phyloP scores from a whole-genome alignment of 2,797 vertebrate species.

The Chelon labrosus region DNA sequence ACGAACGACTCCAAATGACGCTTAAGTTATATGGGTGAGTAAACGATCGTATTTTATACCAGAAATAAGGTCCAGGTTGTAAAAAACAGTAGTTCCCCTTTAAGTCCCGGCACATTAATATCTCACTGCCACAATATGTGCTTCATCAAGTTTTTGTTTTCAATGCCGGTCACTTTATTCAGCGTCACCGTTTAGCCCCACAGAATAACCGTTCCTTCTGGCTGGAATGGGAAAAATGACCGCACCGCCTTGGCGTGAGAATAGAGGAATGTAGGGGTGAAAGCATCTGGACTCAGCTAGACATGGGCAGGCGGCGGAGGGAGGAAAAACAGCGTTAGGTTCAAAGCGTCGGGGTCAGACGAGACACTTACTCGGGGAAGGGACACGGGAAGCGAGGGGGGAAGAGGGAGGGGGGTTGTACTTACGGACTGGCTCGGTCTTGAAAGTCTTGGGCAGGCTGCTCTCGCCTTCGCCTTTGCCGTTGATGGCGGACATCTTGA shows the following conservation, averaged over 20 bases:
- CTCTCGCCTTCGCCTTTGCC: slow-evolving; percentile 96
- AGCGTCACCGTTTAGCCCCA: too few species aligned
- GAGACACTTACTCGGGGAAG: slow-evolving; percentile 5
- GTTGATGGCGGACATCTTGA: slow-evolving; percentile 94
- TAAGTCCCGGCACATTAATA: too few species aligned
- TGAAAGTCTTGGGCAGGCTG: slow-evolving; percentile 86
- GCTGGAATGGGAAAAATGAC: slow-evolving; percentile 35
- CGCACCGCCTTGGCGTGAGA: slow-evolving; percentile 32
- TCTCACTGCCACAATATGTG: too few species aligned
- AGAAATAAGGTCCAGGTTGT: too few species aligned
- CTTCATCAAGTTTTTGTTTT: too few species aligned
- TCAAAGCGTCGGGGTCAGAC: slow-evolving; percentile 50
- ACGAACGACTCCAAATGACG: too few species aligned
- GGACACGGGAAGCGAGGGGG: slow-evolving; percentile 2
- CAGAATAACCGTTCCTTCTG: not conserved
- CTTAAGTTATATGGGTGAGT: too few species aligned
- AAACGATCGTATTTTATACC: too few species aligned
- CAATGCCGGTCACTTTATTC: too few species aligned
- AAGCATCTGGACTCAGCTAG: slow-evolving; percentile 55
- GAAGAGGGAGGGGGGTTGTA: slow-evolving; percentile 56
- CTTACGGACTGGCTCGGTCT: slow-evolving; percentile 97
- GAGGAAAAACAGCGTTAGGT: slow-evolving; percentile 39
- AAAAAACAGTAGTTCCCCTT: too few species aligned
- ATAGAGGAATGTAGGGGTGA: slow-evolving; percentile 36
- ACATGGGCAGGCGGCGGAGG: slow-evolving; percentile 46